Percentiles rank a stretch among this genome's conserved stretches.
Conservation (phyloP, 2,797 vertebrate genomes). For the Gouania willdenowi region DNA sequence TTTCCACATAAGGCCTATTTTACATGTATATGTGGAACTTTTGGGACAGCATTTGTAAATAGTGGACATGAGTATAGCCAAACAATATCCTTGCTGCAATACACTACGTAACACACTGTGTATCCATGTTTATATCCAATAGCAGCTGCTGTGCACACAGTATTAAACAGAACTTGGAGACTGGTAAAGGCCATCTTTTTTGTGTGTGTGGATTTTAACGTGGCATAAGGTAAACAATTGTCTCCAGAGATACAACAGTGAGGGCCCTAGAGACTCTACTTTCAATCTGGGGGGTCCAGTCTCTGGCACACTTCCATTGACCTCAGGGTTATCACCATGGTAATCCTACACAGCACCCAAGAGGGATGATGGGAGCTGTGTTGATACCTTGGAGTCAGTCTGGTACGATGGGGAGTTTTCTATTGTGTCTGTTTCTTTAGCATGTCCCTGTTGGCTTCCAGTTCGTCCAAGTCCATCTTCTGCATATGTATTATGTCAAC, state of each 20-base stretch:
- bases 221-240: slow-evolving; percentile 47
- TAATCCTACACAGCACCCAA: slow-evolving; percentile 60
- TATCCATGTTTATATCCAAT: too few relatives aligned
- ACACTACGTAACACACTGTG: too few relatives aligned
- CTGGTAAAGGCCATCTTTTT: too few relatives aligned
- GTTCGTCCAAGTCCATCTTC: not conserved
- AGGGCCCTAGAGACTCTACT: slow-evolving; percentile 20
- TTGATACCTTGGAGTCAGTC: slow-evolving; percentile 41
- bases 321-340: slow-evolving; percentile 71
- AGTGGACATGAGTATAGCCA: too few relatives aligned
- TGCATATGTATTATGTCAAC: slow-evolving; percentile 1
- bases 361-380: slow-evolving; percentile 46
- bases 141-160: too few relatives aligned
- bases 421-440: not conserved
- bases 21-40: too few relatives aligned
- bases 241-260: slow-evolving; percentile 39
- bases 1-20: too few relatives aligned
- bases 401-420: not conserved
- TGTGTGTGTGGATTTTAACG: too few relatives aligned
- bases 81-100: too few relatives aligned
- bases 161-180: too few relatives aligned
- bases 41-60: too few relatives aligned
- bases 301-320: slow-evolving; percentile 75
- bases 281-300: slow-evolving; percentile 66
- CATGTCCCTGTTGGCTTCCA: slow-evolving; percentile 1